A percentile compares a stretch with the other conserved stretches of the same genome.
Evolutionary conservation across 2,113 vertebrate genomes (phyloP).

Genomic region (Cichladusa arquata): DNA sequence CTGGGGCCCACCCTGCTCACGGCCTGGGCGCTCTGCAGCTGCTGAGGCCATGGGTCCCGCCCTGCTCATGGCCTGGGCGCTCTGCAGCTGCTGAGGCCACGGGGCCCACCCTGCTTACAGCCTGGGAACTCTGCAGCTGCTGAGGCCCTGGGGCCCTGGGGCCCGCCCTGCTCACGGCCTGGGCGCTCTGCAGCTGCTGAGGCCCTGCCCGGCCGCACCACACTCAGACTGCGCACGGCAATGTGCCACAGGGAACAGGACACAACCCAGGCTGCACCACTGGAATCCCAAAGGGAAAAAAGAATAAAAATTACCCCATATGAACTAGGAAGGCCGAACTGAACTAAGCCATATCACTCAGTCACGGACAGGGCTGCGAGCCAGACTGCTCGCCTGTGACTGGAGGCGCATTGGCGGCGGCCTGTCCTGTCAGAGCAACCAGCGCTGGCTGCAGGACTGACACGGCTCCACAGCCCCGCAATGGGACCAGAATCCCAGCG

Average conservation of each 20-base stretch:
- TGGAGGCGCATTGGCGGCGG: constrained; percentile 73
- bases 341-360: constrained; percentile 90
- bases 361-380: constrained; percentile 66
- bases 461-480: constrained; percentile 13
- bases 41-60: neutral
- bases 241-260: neutral
- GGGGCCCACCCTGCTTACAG: constrained; percentile 56
- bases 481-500: neutral
- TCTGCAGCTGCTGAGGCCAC: constrained; percentile 31
- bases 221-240: too few species aligned
- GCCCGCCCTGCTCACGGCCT: constrained; percentile 60
- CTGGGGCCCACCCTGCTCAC: too few species aligned
- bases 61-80: constrained; percentile 59
- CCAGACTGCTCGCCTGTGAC: constrained; percentile 72
- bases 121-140: neutral
- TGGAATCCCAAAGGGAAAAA: neutral
- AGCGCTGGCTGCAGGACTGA: constrained; percentile 55
- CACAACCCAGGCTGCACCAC: neutral
- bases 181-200: neutral
- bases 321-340: constrained; percentile 68
- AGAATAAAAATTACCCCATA: neutral
- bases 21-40: too few species aligned
- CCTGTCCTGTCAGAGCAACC: constrained; percentile 25
- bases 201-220: too few species aligned
- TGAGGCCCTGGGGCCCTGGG: neutral